Evolutionary conservation across 1,140 invertebrate genomes (phyloP), one percentile per base, ranked within the genome.

Genomic region (Anadara kagoshimensis): DNA sequence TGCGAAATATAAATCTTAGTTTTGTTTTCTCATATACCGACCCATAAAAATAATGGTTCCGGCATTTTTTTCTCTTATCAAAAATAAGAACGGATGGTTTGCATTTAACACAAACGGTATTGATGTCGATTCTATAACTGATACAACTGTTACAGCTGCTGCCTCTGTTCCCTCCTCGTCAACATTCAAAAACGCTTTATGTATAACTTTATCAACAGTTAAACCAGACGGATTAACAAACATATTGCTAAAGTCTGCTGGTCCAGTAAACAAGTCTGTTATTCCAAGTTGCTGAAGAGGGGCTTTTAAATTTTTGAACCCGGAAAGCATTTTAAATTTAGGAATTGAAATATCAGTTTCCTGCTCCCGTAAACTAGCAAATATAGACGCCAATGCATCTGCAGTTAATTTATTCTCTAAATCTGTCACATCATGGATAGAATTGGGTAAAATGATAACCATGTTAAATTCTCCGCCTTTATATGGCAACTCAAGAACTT

Each of bases 401-500:
- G 89, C 75, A 0, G 86, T 91, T 1, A 95, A 64, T 0, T 76
- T 78, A 0, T 83, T 79, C 76, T 93, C 91, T n/a, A 94, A 82
- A 1, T 83, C 69, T 7, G 82, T 82, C 10, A 89, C 56, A 5
- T 90, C 87, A 8, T 84, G 77, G 16, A 76, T 51, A 18, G 77
- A 56, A 36, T 87, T 88, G 0, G 94, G 94, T 26, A 94, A 88
- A 0, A 98, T 84, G 36, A 97, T 93, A 63, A 94, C 93, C 93
- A 96, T 94, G n/a, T 81, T 83, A 14, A 88, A 44, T 7, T 85
- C 86, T 14, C 83, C 86, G 1, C 92, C 92, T 83, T 93, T 92
- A 81, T 95, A 96, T 0, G 94, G 94, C 4, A 96, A 81, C 5
- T 91, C 93, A 44, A 95, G 80, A 41, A 94, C 92, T 78, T 92